Evolutionary conservation across 2,113 vertebrate genomes (phyloP).

Genomic region (Tetrao urogallus): DNA sequence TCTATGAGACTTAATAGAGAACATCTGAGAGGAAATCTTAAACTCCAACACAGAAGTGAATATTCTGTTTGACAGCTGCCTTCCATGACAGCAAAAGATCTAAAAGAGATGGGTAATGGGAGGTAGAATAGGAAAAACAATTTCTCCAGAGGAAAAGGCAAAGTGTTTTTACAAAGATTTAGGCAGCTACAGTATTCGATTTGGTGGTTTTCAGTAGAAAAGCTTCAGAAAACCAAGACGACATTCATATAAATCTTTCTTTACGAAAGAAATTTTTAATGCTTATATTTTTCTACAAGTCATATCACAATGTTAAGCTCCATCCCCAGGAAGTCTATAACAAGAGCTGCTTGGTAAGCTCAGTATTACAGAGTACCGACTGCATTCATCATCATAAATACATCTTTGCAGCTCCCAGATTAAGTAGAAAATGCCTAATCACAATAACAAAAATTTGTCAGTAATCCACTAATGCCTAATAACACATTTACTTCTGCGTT

Average conservation of each 20-base stretch:
- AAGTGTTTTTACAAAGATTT: neutral
- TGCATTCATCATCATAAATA: neutral
- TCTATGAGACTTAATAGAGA: neutral
- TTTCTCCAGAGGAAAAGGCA: neutral
- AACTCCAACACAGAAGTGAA: neutral
- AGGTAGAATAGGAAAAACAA: neutral
- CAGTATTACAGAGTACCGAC: neutral
- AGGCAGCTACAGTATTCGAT: neutral
- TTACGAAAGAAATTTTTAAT: neutral
- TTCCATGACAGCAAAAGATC: neutral
- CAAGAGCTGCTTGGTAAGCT: neutral
- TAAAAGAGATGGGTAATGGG: neutral
- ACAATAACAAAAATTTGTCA: neutral
- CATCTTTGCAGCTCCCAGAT: neutral
- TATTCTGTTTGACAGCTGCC: neutral
- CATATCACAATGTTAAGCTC: neutral
- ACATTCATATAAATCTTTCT: neutral
- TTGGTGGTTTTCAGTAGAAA: neutral
- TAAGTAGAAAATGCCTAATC: slow-evolving; percentile 2
- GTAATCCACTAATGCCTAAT: neutral
- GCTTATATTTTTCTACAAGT: neutral
- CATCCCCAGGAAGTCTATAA: neutral
- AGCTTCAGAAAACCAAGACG: neutral
- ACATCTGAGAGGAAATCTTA: neutral
- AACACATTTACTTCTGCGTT: neutral